Conservation (phyloP, 2,888 invertebrate genomes). For the Notodromas monacha region DNA sequence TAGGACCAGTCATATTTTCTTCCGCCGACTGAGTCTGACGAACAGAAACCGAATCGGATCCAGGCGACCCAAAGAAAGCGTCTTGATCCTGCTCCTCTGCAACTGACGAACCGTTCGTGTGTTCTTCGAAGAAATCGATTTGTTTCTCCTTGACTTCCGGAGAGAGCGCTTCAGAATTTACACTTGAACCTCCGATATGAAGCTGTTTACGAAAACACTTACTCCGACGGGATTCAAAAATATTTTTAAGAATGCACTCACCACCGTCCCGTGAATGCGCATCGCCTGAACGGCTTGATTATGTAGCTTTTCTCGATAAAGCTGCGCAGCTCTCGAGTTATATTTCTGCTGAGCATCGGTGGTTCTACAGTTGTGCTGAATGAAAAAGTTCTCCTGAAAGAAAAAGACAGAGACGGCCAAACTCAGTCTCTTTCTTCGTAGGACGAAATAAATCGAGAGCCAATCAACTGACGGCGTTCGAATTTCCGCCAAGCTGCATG, state of each 20-base stretch:
- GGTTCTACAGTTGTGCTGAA: conserved; percentile 62
- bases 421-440: conserved; percentile 6
- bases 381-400: conserved; percentile 55
- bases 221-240: background rate
- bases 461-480: conserved; percentile 41
- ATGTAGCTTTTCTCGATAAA: conserved; percentile 64
- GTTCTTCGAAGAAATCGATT: too few species aligned
- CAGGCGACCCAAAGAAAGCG: too few species aligned
- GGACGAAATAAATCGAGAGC: background rate
- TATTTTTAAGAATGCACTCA: conserved; percentile 16
- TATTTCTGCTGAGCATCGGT: conserved; percentile 89
- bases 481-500: conserved; percentile 95
- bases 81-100: too few species aligned
- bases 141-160: too few species aligned
- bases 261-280: conserved; percentile 55
- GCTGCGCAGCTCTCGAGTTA: conserved; percentile 65
- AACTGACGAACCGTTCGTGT: too few species aligned
- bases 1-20: too few species aligned
- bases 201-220: too few species aligned
- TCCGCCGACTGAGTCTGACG: too few species aligned
- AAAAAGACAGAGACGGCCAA: conserved; percentile 10
- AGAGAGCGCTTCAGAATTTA: too few species aligned
- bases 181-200: too few species aligned
- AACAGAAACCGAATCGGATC: too few species aligned
- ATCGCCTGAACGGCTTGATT: conserved; percentile 53